Evolutionary conservation across 2,797 vertebrate species (phyloP).

Genomic region (Centropyge bicolor): DNA sequence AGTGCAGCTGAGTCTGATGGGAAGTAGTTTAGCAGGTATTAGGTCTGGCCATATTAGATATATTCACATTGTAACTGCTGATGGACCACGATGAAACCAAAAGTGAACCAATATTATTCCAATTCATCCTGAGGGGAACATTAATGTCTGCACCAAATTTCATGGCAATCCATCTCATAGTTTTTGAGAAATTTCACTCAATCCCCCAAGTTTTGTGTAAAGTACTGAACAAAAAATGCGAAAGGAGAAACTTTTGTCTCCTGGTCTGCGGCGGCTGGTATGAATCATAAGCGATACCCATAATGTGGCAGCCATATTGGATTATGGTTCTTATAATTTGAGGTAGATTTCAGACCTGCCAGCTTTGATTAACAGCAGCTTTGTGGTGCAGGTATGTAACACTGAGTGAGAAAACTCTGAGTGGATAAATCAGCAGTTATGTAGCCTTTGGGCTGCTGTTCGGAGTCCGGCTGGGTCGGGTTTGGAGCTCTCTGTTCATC

Average conservation of each 20-base stretch:
- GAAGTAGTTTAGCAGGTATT: no score
- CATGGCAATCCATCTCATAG: not conserved
- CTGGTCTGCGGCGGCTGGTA: not conserved
- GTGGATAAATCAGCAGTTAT: conserved; percentile 58
- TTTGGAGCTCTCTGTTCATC: conserved; percentile 43
- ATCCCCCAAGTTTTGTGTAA: not conserved
- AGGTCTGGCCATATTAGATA: not conserved
- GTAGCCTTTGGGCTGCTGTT: conserved; percentile 57
- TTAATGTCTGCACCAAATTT: no score
- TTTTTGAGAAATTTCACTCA: not conserved
- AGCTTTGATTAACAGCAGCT: conserved; percentile 36
- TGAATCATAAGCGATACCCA: not conserved
- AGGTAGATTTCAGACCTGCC: conserved; percentile 47
- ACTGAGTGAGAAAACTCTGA: conserved; percentile 38
- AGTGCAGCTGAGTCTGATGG: not conserved
- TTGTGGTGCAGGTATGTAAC: conserved; percentile 16
- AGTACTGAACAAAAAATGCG: not conserved
- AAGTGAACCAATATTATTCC: no score
- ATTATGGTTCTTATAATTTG: conserved; percentile 16
- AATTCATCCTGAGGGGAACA: no score
- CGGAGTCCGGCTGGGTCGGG: conserved; percentile 12
- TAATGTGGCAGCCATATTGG: conserved; percentile 42
- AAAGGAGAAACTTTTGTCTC: not conserved
- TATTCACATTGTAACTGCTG: not conserved
- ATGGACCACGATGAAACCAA: not conserved